Conservation (phyloP, 2,113 vertebrate species). For the Grus americana region DNA sequence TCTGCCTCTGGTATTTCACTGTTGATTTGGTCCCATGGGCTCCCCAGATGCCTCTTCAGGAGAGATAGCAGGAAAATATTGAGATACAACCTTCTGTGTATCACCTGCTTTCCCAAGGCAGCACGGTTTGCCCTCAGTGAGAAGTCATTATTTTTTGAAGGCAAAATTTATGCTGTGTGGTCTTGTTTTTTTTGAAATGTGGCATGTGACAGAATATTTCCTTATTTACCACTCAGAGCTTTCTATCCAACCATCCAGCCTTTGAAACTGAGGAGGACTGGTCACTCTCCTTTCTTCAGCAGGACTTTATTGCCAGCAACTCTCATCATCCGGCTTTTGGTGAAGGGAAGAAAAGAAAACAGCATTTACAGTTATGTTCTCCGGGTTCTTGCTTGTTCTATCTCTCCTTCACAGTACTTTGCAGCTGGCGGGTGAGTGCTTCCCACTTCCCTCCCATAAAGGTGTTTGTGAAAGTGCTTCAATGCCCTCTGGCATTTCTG, state of each 20-base stretch:
- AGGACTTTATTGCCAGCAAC: background rate
- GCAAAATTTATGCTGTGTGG: background rate
- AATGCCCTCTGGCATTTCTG: background rate
- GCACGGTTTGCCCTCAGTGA: background rate
- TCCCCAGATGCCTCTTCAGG: background rate
- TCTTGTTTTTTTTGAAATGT: constrained; percentile 16
- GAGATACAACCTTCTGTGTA: background rate
- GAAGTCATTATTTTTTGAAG: background rate
- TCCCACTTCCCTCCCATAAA: background rate
- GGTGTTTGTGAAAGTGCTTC: background rate
- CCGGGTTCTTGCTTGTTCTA: constrained; percentile 28
- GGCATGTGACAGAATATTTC: constrained; percentile 67
- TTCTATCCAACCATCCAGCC: background rate
- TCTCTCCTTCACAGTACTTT: background rate
- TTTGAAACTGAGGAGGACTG: background rate
- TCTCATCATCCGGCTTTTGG: background rate
- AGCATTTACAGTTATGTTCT: background rate
- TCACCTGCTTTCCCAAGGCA: background rate
- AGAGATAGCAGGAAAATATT: background rate
- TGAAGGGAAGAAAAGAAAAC: background rate
- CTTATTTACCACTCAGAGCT: constrained; percentile 19
- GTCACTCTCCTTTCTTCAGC: background rate
- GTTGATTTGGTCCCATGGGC: background rate
- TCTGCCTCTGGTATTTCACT: background rate
- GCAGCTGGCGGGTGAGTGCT: constrained; percentile 73